Evolutionary conservation across 2,113 vertebrate species (phyloP), one percentile per base, ranked within the genome.

Genomic region (Phocoena sinus): DNA sequence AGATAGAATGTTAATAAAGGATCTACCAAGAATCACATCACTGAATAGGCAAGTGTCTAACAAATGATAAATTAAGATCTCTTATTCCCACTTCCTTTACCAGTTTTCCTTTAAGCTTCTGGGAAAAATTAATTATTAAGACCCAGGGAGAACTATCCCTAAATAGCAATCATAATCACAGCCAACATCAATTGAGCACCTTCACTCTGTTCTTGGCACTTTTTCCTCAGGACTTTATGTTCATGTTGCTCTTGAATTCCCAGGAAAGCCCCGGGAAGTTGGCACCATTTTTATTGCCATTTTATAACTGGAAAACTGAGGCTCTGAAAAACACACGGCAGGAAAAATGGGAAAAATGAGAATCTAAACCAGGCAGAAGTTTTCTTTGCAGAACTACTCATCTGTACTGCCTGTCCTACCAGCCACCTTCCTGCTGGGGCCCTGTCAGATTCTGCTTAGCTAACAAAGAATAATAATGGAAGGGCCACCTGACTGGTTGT

Each of bases 371-470:
- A 36, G 31, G 13, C 5, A 13, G 63, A 26, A 31, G 1, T 36
- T 94, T 26, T n/a, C 20, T 95, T 41, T 74, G 58, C 18, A 74
- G 70, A 92, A 9, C 25, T 25, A 15, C 25, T 20, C n/a, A 20
- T n/a, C 47, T 6, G 1, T 4, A 6, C 2, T 26, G 8, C 50
- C 5, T 6, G 1, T 12, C 6, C 4, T 11, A 3, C 53, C 31
- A 1, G 21, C 47, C 11, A 2, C 65, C 47, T 85, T 38, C 67
- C 83, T 44, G 56, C 71, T 14, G 50, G 58, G n/a, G 10, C 36
- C 77, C 18, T 60, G 25, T 26, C 8, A 3, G 26, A 70, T 56
- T 95, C 62, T 79, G 23, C 67, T 70, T 65, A 44, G 79, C 12
- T 71, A 60, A 85, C 56, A 14, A 74, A 44, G n/a, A 73, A 65